Conservation (phyloP, 2,797 vertebrate species). For the Scleropages formosus region DNA sequence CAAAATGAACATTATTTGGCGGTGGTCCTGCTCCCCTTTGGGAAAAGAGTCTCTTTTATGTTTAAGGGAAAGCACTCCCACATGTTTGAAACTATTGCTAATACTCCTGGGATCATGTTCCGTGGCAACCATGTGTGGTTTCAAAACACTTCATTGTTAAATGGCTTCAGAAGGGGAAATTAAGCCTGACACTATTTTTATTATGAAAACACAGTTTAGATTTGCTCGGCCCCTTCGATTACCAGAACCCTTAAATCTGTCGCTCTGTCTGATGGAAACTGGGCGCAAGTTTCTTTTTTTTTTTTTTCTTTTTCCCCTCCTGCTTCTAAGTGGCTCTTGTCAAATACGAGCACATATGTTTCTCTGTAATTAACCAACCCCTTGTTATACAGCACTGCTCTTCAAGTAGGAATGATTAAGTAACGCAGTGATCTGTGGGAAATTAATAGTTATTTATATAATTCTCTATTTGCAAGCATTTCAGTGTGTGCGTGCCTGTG, state of each 20-base stretch:
- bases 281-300: constrained; percentile 29
- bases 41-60: constrained; percentile 74
- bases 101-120: constrained; percentile 76
- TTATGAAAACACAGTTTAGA: constrained; percentile 77
- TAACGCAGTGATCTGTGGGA: constrained; percentile 51
- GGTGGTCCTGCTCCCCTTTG: constrained; percentile 67
- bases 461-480: constrained; percentile 38
- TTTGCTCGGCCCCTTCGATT: constrained; percentile 59
- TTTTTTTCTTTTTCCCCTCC: constrained; percentile 30
- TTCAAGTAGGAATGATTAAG: constrained; percentile 53
- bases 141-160: constrained; percentile 79
- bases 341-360: constrained; percentile 50
- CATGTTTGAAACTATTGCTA: constrained; percentile 81
- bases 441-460: constrained; percentile 49
- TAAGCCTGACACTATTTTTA: constrained; percentile 81
- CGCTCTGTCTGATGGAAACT: constrained; percentile 44
- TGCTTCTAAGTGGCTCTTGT: constrained; percentile 41
- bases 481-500: constrained; percentile 16
- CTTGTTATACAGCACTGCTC: constrained; percentile 50
- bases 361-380: constrained; percentile 52
- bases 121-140: constrained; percentile 60
- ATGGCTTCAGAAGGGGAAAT: constrained; percentile 74
- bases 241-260: constrained; percentile 55
- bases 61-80: constrained; percentile 83
- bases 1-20: constrained; percentile 73